Evolutionary conservation across 2,113 vertebrate genomes (phyloP), one percentile per base, ranked within the genome.

Genomic region (Sisor rabdophorus): DNA sequence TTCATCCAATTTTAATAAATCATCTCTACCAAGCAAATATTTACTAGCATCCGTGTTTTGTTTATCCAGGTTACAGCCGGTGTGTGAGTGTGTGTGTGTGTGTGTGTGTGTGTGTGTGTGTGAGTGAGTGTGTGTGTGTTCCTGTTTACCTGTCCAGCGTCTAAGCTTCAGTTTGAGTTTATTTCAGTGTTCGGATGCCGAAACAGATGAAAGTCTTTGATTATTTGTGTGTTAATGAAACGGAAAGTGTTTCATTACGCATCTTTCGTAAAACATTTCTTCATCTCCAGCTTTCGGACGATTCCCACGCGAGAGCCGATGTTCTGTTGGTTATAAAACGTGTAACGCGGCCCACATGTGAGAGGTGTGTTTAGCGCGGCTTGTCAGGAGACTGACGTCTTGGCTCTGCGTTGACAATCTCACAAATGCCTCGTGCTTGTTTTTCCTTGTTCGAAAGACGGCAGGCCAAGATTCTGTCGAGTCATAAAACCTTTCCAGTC

Each of bases 391-490:
- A 88, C 84, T 84, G 88, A 85, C 85, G 85, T 88, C 88, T 86
- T 92, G 88, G 89, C 88, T 80, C 53, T 0, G 30, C 44, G 82
- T 81, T 80, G 80, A 87, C 87, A 88, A 79, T 71, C 76, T 79
- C 84, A 80, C 79, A 81, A 84, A 88, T 82, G 73, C 84, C 83
- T 84, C 74, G 82, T 87, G 84, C 87, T 88, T 86, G 86, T 89
- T 89, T 75, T 90, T 87, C 83, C 87, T 89, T 86, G 85, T 89
- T 56, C 79, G n/a, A 83, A 67, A 71, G 36, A 53, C 60, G 15
- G 32, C 50, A 19, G 78, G 89, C 89, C 89, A 91, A 90, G 79
- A 86, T 87, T 84, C 83, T 88, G 89, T 91, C 89, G 89, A 81
- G 77, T 71, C 19, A 13, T 72, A 74, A 87, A 87, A 68, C 80